Evolutionary conservation across 2,797 vertebrate genomes (phyloP).

Genomic region (Numenius phaeopus): DNA sequence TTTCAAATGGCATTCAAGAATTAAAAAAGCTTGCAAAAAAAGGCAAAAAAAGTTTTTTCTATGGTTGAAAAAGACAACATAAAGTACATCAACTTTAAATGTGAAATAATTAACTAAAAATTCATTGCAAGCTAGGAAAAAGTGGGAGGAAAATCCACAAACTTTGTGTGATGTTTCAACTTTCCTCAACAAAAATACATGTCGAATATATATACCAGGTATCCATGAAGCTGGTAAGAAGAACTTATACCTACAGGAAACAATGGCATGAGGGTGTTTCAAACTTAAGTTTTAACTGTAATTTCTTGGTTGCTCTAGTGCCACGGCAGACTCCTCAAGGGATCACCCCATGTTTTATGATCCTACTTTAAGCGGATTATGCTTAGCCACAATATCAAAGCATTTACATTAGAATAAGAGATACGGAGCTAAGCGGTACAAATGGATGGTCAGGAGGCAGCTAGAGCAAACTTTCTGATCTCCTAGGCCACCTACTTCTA

Average conservation of each 20-base stretch:
- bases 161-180: neutral
- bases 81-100: neutral
- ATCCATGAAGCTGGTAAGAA: neutral
- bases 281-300: neutral
- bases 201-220: neutral
- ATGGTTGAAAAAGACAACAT: neutral
- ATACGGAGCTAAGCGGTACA: neutral
- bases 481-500: neutral
- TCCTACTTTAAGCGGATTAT: neutral
- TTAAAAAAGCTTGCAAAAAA: neutral
- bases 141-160: neutral
- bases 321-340: neutral
- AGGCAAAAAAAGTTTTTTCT: neutral
- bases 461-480: neutral
- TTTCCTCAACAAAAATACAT: neutral
- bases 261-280: rapidly evolving
- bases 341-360: neutral
- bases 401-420: neutral
- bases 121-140: neutral
- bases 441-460: neutral
- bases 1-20: neutral
- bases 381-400: neutral
- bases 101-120: neutral
- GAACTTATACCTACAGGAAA: neutral
- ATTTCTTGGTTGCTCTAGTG: neutral